Base-by-base conservation (phyloP, 2,888 invertebrate genomes). In the Synanthedon andrenaeformis region DNA sequence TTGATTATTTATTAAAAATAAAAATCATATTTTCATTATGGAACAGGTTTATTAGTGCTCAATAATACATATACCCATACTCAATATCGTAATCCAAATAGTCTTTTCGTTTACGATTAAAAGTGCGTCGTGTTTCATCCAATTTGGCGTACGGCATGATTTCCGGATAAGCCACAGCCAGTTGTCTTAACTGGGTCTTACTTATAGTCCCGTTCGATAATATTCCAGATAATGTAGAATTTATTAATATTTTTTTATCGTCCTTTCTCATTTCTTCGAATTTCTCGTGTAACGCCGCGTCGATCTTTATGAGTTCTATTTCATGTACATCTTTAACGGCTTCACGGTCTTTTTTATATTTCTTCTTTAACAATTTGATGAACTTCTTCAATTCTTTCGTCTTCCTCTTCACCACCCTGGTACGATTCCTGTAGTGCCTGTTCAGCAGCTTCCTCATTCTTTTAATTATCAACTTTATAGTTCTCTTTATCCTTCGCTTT, bases 321-420 rank as follows among this genome's bases (percentile, higher is more conserved):
- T 72, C 72, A 52, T 86, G 84, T 3, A 84, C 68, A 10, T 72
- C 69, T 54, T 74, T 74, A 0, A 83, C 74, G 0, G 74, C 55
- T 28, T 74, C 64, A 2, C 84, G 69, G 41, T 85, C 83, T 41
- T 76, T 67, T 49, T 62, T 74, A 56, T 76, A 85, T 45, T 75
- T 71, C 28, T 66, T 71, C 61, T 84, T 85, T 59, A 86, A 58
- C 3, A 65, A 58, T 51, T 74, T 72, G 17, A 86, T 67, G 49
- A 79, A 85, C 48, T 66, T 77, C 63, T 84, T 83, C 42, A 86
- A 57, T 49, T 78, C 68, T 23, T 67, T 79, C 0, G 84, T 83
- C 62, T 76, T 82, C 54, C 53, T 75, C 62, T 75, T 79, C 5
- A 76, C 68, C 1, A 63, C 60, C 1, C 59, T 58, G 4, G 83